phyloP scores from a whole-genome alignment of 1,140 invertebrate species.

The Carcinoscorpius rotundicauda region DNA sequence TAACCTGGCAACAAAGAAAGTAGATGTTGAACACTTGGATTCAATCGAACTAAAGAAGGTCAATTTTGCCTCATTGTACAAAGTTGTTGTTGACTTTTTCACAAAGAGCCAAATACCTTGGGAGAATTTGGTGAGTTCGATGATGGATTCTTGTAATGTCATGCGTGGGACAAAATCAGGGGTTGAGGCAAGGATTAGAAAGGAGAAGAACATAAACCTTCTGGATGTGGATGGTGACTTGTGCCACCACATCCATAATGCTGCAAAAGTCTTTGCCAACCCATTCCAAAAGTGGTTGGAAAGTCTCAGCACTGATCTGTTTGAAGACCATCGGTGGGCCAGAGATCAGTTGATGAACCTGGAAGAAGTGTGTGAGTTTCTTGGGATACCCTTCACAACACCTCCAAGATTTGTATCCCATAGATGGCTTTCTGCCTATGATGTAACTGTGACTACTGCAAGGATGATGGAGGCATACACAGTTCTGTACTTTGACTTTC shows the following conservation, averaged over 20 bases:
- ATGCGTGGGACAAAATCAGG: slow-evolving; percentile 26
- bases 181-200: slow-evolving; percentile 22
- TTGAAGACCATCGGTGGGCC: slow-evolving; percentile 26
- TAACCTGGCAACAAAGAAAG: slow-evolving; percentile 10
- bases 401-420: slow-evolving; percentile 20
- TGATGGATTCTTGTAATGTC: slow-evolving; percentile 27
- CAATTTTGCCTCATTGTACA: slow-evolving; percentile 10
- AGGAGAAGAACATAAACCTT: slow-evolving; percentile 21
- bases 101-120: slow-evolving; percentile 1
- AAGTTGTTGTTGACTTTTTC: slow-evolving; percentile 8
- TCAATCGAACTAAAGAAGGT: neutral
- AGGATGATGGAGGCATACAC: too few relatives aligned
- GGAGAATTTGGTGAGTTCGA: slow-evolving; percentile 22
- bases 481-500: too few relatives aligned
- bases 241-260: slow-evolving; percentile 26
- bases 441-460: too few relatives aligned
- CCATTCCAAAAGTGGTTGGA: slow-evolving; percentile 23
- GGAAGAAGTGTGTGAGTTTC: slow-evolving; percentile 21
- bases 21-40: slow-evolving; percentile 7
- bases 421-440: slow-evolving; percentile 25
- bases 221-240: slow-evolving; percentile 27
- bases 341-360: slow-evolving; percentile 17
- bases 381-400: slow-evolving; percentile 19
- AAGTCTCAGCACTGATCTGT: slow-evolving; percentile 19
- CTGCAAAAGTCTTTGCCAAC: slow-evolving; percentile 23